These are phyloP conservation scores for Dexiosoma caninum DNA, from an alignment of 2,888 invertebrate species.

Conservation along the genomic window DNA sequence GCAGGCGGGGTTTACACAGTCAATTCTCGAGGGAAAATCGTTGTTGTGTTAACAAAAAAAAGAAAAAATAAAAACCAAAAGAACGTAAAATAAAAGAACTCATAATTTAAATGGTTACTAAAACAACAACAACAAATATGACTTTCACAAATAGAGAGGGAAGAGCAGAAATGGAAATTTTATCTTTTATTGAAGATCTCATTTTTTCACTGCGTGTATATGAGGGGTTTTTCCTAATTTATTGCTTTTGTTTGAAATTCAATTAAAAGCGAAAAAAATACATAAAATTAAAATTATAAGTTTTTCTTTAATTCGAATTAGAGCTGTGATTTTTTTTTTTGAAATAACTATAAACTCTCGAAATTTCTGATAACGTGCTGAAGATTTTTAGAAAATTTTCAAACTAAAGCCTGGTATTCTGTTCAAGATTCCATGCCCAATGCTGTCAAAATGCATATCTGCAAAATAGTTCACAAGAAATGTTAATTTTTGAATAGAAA, in stretches of 20 bases:
- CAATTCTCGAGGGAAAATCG: constrained; percentile 30
- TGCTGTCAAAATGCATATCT: too few species aligned
- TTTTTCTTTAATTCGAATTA: too few species aligned
- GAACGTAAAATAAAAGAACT: constrained; percentile 25
- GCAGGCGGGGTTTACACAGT: constrained; percentile 49
- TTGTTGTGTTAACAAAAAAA: constrained; percentile 3
- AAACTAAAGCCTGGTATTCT: too few species aligned
- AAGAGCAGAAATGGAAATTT: constrained; percentile 4
- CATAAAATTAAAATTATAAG: too few species aligned
- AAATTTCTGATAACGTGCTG: too few species aligned
- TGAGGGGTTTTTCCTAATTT: background rate
- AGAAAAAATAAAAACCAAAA: background rate
- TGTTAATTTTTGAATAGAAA: too few species aligned
- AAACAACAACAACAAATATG: constrained; percentile 6
- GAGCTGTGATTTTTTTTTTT: too few species aligned
- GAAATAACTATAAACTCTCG: too few species aligned
- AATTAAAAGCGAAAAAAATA: constrained; percentile 1
- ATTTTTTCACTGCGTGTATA: background rate
- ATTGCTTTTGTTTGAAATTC: background rate
- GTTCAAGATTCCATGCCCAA: too few species aligned
- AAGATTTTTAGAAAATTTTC: too few species aligned
- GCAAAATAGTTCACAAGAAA: too few species aligned
- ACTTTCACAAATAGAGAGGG: constrained; percentile 21
- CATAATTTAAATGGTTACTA: constrained; percentile 35
- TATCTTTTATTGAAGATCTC: background rate